phyloP scores from a whole-genome alignment of 2,888 invertebrate genomes.

The Drosophila robusta region DNA sequence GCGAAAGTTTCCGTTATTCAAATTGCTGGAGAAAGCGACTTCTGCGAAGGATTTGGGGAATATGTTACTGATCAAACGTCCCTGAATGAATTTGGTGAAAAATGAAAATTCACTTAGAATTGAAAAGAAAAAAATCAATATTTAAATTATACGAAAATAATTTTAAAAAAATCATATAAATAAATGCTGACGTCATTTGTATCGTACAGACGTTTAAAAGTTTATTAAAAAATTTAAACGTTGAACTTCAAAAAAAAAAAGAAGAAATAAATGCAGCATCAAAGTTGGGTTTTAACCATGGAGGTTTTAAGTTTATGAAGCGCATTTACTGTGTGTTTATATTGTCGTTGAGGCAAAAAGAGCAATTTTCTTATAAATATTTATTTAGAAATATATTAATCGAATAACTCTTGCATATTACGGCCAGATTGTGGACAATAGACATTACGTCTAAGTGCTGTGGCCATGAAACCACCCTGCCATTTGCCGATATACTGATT shows the following conservation, averaged over 20 bases:
- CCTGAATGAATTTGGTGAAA: too few relatives aligned
- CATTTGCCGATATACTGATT: background rate
- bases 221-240: too few relatives aligned
- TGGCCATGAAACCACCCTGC: background rate
- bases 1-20: slow-evolving; percentile 9
- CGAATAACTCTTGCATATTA: background rate
- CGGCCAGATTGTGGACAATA: background rate
- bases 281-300: too few relatives aligned
- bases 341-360: background rate
- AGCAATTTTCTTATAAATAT: background rate
- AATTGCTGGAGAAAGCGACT: background rate
- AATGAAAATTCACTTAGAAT: too few relatives aligned
- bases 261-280: too few relatives aligned
- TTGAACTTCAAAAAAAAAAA: too few relatives aligned
- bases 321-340: too few relatives aligned
- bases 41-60: background rate
- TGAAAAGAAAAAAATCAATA: too few relatives aligned
- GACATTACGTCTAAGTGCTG: background rate
- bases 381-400: slow-evolving; percentile 24
- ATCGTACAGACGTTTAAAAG: too few relatives aligned
- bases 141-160: background rate
- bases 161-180: background rate
- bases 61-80: background rate
- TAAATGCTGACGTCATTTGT: too few relatives aligned
- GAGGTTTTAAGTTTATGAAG: too few relatives aligned